These are phyloP conservation scores for Trachops cirrhosus DNA, from an alignment of 2,797 vertebrate species.

Conservation along the genomic window DNA sequence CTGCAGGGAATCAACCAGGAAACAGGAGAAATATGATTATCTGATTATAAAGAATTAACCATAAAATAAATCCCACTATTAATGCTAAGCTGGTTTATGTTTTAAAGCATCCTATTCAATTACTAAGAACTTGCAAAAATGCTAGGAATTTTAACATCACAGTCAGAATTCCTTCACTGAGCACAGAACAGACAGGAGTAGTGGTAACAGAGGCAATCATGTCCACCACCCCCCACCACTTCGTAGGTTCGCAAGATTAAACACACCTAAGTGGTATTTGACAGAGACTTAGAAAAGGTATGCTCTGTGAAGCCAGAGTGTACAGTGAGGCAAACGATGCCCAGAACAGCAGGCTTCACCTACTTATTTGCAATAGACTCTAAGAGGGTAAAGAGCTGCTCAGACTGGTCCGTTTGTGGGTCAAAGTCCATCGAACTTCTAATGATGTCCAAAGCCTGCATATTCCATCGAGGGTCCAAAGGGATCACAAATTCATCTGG, in stretches of 20 bases:
- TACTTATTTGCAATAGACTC: conserved; percentile 94
- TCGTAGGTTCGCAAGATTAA: neutral
- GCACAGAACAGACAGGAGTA: neutral
- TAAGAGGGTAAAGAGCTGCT: conserved; percentile 90
- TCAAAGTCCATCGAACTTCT: conserved; percentile 93
- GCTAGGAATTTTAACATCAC: neutral
- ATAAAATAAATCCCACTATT: neutral
- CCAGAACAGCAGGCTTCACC: conserved; percentile 9
- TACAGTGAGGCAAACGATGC: neutral
- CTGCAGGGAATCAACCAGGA: neutral
- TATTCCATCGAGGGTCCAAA: conserved; percentile 97
- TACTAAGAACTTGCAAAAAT: neutral
- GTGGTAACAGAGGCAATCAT: neutral
- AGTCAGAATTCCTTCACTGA: neutral
- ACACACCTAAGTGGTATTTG: neutral
- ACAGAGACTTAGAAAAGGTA: neutral
- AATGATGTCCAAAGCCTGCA: conserved; percentile 94
- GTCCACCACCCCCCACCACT: neutral
- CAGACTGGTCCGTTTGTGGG: conserved; percentile 88
- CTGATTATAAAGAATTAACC: neutral
- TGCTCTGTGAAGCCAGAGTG: neutral
- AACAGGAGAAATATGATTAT: neutral
- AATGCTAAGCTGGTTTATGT: neutral
- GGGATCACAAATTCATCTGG: conserved; percentile 93
- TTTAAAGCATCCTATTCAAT: neutral